Evolutionary conservation across 2,797 vertebrate species (phyloP).

Genomic region (Vultur gryphus): DNA sequence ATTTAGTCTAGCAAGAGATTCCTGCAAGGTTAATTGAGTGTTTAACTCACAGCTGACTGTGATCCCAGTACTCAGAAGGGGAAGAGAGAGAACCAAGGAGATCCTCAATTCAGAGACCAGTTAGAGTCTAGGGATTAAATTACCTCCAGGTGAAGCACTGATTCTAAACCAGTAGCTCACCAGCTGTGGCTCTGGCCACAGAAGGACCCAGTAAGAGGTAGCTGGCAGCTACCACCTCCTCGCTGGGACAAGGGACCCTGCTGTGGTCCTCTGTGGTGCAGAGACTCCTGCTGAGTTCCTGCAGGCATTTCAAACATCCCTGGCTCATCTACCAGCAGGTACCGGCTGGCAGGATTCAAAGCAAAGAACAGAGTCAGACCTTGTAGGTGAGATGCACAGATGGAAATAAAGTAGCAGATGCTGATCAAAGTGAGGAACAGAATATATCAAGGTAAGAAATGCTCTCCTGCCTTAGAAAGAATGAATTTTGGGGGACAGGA

Average conservation of each 20-base stretch:
- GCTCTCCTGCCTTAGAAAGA: background rate
- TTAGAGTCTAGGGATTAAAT: background rate
- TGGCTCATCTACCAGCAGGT: background rate
- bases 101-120: background rate
- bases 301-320: background rate
- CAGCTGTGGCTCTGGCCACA: background rate
- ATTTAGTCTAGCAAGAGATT: background rate
- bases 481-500: background rate
- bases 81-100: background rate
- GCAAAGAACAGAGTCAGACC: background rate
- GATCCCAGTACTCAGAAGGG: background rate
- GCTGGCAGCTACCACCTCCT: background rate
- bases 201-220: background rate
- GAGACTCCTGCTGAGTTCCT: background rate
- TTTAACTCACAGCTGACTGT: background rate
- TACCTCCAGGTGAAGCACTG: background rate
- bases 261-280: background rate
- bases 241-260: fast-evolving
- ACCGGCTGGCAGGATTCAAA: background rate
- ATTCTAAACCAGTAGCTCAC: background rate
- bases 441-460: background rate
- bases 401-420: background rate
- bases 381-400: background rate
- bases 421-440: background rate
- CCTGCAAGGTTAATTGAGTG: background rate